Conservation (phyloP, 1,140 invertebrate species). For the Hylaeus volcanicus region DNA sequence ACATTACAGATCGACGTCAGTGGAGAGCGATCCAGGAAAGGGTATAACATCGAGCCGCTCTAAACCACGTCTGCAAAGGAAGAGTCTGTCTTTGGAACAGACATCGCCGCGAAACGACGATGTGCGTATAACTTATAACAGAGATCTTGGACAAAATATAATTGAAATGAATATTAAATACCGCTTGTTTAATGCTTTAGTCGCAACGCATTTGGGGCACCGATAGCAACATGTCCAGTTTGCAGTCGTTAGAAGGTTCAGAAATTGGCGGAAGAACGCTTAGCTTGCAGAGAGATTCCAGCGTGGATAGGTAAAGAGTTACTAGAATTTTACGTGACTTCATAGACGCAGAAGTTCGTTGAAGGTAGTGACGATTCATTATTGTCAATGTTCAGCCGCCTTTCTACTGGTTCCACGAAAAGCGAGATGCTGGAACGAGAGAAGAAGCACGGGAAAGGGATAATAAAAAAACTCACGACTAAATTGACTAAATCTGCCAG, state of each 20-base stretch:
- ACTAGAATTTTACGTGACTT: too few relatives aligned
- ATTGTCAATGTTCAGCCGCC: conserved; percentile 81
- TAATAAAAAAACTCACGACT: conserved; percentile 90
- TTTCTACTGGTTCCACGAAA: conserved; percentile 91
- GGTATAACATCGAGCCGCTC: conserved; percentile 74
- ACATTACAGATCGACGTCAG: conserved; percentile 72
- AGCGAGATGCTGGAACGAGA: conserved; percentile 87
- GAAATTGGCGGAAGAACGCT: conserved; percentile 79
- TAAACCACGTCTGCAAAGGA: conserved; percentile 85
- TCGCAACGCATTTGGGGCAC: conserved; percentile 81
- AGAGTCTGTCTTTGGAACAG: conserved; percentile 89
- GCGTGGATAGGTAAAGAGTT: conserved; percentile 85
- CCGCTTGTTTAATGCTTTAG: conserved; percentile 52
- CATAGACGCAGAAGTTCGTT: not conserved
- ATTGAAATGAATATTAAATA: not conserved
- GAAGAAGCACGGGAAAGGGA: conserved; percentile 90
- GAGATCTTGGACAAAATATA: not conserved
- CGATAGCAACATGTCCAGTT: conserved; percentile 89
- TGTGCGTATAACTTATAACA: conserved; percentile 62
- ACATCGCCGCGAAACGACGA: conserved; percentile 84
- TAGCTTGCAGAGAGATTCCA: conserved; percentile 84
- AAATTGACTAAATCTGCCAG: conserved; percentile 92
- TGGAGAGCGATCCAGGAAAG: conserved; percentile 77
- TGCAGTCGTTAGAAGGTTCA: conserved; percentile 87
- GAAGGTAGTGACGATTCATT: not conserved